These are phyloP conservation scores for Austrofundulus limnaeus DNA, from an alignment of 2,113 vertebrate genomes.

Conservation along the genomic window DNA sequence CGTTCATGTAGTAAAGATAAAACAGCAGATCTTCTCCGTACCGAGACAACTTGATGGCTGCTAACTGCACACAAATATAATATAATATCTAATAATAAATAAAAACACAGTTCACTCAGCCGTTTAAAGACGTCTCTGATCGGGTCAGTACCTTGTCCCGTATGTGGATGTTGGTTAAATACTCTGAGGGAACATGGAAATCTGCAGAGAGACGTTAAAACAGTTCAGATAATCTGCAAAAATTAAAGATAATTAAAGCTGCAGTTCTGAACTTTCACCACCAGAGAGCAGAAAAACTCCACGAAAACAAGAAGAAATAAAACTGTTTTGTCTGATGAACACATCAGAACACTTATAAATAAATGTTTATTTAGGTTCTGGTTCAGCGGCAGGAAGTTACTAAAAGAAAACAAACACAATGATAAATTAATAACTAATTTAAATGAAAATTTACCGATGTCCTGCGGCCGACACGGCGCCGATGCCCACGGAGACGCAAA, in stretches of 20 bases:
- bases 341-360: no score
- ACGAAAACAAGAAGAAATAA: background rate
- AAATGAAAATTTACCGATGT: slow-evolving; percentile 97
- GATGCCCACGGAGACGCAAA: slow-evolving; percentile 99
- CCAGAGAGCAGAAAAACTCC: slow-evolving; percentile 6
- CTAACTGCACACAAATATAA: slow-evolving; percentile 86
- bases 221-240: background rate
- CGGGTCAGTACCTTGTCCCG: slow-evolving; percentile 89
- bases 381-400: no score
- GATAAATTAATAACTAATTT: no score
- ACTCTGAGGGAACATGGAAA: slow-evolving; percentile 99
- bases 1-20: slow-evolving; percentile 99
- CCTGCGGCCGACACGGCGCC: slow-evolving; percentile 98
- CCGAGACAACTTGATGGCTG: slow-evolving; percentile 97
- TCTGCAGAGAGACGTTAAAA: slow-evolving; percentile 78
- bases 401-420: no score
- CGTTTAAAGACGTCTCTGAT: no score
- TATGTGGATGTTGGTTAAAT: slow-evolving; percentile 99
- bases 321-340: no score
- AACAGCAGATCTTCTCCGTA: slow-evolving; percentile 99
- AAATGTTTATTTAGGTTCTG: no score
- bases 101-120: no score
- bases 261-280: background rate
- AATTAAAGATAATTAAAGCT: background rate
- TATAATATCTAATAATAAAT: no score